Percentiles rank a stretch among this genome's conserved stretches.
Conservation (phyloP, 2,888 invertebrate genomes). For the Scrobipalpa atriplicella region DNA sequence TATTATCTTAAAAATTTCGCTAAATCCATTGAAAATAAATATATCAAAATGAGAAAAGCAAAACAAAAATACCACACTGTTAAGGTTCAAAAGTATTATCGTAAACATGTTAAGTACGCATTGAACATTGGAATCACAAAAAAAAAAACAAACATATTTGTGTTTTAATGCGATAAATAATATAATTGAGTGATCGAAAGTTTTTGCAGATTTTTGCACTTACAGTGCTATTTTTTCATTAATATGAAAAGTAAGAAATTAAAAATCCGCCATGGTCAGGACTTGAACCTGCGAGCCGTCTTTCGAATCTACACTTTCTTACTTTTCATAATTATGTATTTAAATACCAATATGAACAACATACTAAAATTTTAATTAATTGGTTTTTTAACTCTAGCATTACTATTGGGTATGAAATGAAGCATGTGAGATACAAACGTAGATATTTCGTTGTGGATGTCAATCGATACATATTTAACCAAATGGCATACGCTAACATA, state of each 20-base stretch:
- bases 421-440: background rate
- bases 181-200: background rate
- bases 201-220: too few species aligned
- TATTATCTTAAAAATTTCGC: slow-evolving; percentile 5
- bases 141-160: too few species aligned
- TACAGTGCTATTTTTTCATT: too few species aligned
- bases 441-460: slow-evolving; percentile 19
- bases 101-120: background rate
- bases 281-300: too few species aligned
- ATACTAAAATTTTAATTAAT: background rate
- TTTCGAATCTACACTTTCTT: too few species aligned
- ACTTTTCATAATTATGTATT: too few species aligned
- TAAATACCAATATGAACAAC: background rate
- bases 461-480: slow-evolving; percentile 4
- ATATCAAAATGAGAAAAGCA: background rate
- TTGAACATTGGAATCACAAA: background rate
- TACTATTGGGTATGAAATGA: background rate
- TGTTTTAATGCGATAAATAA: background rate
- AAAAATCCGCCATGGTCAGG: too few species aligned
- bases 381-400: background rate
- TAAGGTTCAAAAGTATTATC: background rate
- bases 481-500: slow-evolving; percentile 32
- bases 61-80: slow-evolving; percentile 4
- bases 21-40: slow-evolving; percentile 2
- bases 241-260: too few species aligned